Evolutionary conservation across 2,113 vertebrate species (phyloP).

Genomic region (Colius striatus): DNA sequence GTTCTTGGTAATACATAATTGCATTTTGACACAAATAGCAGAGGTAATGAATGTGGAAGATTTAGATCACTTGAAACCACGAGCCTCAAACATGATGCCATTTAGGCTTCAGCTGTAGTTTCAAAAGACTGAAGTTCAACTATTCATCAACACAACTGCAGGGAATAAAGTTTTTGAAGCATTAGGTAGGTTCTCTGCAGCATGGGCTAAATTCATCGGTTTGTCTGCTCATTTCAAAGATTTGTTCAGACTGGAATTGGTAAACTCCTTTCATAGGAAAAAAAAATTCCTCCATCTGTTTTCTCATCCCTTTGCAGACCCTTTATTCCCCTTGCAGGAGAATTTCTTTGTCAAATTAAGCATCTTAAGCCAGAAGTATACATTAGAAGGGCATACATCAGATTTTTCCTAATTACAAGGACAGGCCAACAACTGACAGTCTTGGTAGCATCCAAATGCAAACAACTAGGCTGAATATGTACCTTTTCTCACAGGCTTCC

Average conservation of each 20-base stretch:
- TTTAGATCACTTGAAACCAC: neutral
- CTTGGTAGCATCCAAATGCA: accelerated
- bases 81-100: neutral
- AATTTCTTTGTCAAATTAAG: neutral
- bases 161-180: neutral
- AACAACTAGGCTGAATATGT: neutral
- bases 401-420: neutral
- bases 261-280: neutral
- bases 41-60: neutral
- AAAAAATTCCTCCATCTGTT: neutral
- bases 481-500: neutral
- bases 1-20: neutral
- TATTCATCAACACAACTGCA: neutral
- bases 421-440: neutral
- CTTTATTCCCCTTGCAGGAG: neutral
- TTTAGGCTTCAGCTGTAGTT: neutral
- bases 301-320: neutral
- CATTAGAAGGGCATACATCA: neutral
- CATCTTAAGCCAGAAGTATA: neutral
- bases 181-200: neutral
- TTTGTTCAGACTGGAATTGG: neutral
- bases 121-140: neutral
- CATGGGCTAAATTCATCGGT: neutral
- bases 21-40: neutral
- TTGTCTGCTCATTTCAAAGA: neutral